phyloP scores from a whole-genome alignment of 2,797 vertebrate species.

The Rachycentron canadum region DNA sequence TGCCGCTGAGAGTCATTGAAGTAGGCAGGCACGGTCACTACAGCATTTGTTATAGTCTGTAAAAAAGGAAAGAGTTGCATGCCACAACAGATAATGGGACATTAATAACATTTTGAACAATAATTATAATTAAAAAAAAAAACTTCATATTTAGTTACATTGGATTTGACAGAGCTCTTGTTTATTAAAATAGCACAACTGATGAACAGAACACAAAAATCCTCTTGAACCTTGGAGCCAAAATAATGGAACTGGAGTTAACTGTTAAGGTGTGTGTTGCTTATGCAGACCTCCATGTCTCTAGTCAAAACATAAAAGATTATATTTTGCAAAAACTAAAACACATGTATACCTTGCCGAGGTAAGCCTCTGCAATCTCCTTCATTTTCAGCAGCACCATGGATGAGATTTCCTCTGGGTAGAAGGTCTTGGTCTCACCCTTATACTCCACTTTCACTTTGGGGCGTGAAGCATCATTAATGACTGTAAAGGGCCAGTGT shows the following conservation, averaged over 20 bases:
- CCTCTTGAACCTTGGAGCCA: not conserved
- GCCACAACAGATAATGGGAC: not conserved
- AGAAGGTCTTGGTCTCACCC: constrained; percentile 84
- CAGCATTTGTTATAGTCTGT: constrained; percentile 81
- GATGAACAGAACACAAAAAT: not conserved
- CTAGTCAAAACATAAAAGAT: not conserved
- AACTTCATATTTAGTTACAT: not conserved
- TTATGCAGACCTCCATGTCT: not conserved
- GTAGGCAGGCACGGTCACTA: constrained; percentile 88
- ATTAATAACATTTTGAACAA: not conserved
- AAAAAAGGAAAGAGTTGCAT: not conserved
- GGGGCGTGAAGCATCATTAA: constrained; percentile 78
- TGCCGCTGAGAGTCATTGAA: constrained; percentile 97
- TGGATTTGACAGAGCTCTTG: not conserved
- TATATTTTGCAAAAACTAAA: not conserved
- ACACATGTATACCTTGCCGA: constrained; percentile 80
- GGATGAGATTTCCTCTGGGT: constrained; percentile 86
- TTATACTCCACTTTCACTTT: constrained; percentile 88
- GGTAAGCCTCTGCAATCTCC: constrained; percentile 86
- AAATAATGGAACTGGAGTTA: not conserved
- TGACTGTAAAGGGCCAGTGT: constrained; percentile 85
- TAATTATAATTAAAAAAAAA: not conserved
- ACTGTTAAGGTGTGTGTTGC: not conserved
- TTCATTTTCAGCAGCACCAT: constrained; percentile 88
- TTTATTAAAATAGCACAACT: not conserved